Conservation (phyloP, 2,113 vertebrate genomes). For the Merops nubicus region DNA sequence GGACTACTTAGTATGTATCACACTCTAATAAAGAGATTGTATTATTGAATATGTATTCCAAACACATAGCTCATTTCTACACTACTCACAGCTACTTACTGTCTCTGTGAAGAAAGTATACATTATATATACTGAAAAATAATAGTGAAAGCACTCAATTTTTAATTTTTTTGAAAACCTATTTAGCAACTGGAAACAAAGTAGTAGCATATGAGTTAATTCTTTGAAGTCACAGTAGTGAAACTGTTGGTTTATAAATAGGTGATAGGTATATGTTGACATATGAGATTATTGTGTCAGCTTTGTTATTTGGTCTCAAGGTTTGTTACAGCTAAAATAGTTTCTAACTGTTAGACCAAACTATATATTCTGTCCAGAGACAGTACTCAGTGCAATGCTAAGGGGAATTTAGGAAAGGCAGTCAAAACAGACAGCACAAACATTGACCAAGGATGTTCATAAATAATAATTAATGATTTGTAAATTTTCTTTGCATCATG, state of each 20-base stretch:
- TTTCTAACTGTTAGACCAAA: neutral
- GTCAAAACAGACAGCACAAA: neutral
- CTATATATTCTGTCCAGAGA: neutral
- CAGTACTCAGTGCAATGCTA: neutral
- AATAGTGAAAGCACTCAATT: neutral
- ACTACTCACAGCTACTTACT: neutral
- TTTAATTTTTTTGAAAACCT: accelerated
- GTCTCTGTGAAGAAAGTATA: neutral
- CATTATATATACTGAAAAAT: neutral
- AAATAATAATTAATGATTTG: neutral
- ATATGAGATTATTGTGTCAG: neutral
- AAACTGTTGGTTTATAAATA: neutral
- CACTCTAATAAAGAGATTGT: neutral
- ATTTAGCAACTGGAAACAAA: neutral
- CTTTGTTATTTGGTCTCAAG: neutral
- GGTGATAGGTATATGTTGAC: neutral
- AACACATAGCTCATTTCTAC: neutral
- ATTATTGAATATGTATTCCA: neutral
- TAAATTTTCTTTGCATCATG: neutral
- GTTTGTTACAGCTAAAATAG: neutral
- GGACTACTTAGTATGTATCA: neutral
- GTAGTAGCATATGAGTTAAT: neutral
- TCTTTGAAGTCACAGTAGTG: neutral
- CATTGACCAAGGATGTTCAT: neutral
- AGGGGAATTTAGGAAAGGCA: neutral